A percentile compares a stretch with the other conserved stretches of the same genome.
Evolutionary conservation across 2,113 vertebrate species (phyloP).

Genomic region (Erpornis zantholeuca): DNA sequence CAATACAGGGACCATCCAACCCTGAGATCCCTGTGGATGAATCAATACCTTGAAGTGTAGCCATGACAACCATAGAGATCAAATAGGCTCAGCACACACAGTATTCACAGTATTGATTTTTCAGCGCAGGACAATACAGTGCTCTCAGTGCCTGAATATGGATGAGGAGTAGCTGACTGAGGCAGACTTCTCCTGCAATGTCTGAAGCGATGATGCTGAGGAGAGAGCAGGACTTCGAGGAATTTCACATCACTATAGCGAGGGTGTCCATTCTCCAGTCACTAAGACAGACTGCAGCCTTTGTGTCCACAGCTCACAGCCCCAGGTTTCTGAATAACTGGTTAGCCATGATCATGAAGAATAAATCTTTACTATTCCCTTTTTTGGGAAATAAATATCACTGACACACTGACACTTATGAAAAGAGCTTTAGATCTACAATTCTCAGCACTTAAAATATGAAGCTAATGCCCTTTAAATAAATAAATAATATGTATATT

Average conservation of each 20-base stretch:
- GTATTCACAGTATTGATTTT: slow-evolving; percentile 65
- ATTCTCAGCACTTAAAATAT: not conserved
- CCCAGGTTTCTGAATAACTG: not conserved
- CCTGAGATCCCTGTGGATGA: slow-evolving; percentile 48
- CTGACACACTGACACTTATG: not conserved
- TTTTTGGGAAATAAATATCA: not conserved
- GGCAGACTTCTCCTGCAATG: not conserved
- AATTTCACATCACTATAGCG: not conserved
- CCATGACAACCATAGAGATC: slow-evolving; percentile 70
- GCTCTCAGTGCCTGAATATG: slow-evolving; percentile 38
- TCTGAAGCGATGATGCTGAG: not conserved
- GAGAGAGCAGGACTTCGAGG: not conserved
- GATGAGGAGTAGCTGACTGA: slow-evolving; percentile 38
- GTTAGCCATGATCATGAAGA: not conserved
- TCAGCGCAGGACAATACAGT: slow-evolving; percentile 41
- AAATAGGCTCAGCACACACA: slow-evolving; percentile 50
- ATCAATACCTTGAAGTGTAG: slow-evolving; percentile 63
- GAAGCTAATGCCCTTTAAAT: not conserved
- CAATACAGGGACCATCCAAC: slow-evolving; percentile 36
- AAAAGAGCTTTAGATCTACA: not conserved
- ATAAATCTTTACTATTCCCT: not conserved
- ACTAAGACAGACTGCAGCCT: not conserved
- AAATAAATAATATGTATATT: not conserved
- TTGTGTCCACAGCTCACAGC: not conserved
- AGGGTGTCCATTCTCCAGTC: not conserved